Conservation (phyloP, 1,140 invertebrate genomes). For the Alviniconcha marisindica region DNA sequence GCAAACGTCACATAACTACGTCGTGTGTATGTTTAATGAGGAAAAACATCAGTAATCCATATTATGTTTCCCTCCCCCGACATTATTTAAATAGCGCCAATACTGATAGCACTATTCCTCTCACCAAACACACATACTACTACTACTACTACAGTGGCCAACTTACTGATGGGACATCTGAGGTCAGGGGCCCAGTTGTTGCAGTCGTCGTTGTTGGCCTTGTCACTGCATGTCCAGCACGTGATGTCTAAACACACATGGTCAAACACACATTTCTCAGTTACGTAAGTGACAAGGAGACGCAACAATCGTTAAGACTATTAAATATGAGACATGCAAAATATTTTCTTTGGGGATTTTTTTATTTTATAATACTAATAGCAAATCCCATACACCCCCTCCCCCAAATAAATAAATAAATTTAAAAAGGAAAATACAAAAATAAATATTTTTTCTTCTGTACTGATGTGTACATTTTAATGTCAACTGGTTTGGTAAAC, state of each 20-base stretch:
- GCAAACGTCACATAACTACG: no score
- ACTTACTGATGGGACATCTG: slow-evolving; percentile 52
- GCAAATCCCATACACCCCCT: no score
- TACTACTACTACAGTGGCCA: not conserved
- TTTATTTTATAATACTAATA: not conserved
- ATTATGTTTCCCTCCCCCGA: no score
- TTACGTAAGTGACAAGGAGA: not conserved
- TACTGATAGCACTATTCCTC: no score
- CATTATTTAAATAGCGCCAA: no score
- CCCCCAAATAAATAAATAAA: not conserved
- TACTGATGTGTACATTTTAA: no score
- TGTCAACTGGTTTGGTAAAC: no score
- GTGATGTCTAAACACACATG: slow-evolving; percentile 52
- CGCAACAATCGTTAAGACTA: not conserved
- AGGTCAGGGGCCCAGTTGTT: slow-evolving; percentile 60
- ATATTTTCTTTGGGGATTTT: not conserved
- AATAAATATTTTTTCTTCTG: no score
- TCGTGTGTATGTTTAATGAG: no score
- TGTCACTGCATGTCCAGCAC: slow-evolving; percentile 58
- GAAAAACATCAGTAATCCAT: no score
- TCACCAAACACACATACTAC: not conserved
- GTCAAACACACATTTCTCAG: not conserved
- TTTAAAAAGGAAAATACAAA: not conserved
- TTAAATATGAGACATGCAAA: not conserved
- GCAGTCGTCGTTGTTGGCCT: slow-evolving; percentile 52